Evolutionary conservation across 2,797 vertebrate species (phyloP), one percentile per base, ranked within the genome.

Genomic region (Champsocephalus gunnari): DNA sequence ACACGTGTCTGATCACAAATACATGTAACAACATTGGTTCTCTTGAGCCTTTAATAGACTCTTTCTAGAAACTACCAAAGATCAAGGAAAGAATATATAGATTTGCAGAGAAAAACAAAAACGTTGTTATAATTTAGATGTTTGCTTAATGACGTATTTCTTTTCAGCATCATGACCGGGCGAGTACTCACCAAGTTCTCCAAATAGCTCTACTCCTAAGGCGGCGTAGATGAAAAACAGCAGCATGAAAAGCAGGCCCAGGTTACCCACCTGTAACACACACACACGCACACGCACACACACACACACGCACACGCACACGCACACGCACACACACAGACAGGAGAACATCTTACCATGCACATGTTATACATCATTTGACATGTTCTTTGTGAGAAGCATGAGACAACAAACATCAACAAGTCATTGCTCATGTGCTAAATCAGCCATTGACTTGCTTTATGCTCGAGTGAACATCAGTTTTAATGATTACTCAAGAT

Each of bases 151-250:
- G n/a, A 67, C 16, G 3, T 24, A 43, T 13, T 51, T n/a, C 2
- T 21, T 47, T 55, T n/a, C 19, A 41, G 56, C 21, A 43, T 17
- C 0, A 1, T 2, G 17, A 51, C 4, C n/a, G 3, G 13, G 51
- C 32, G 17, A 54, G 19, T 53, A 92, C 96, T 96, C 92, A 99
- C 98, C 96, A 80, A 99, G 94, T 94, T 99, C 98, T 87, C 98
- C 98, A 69, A 99, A 99, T 71, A 99, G 97, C 91, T 99, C 98
- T 82, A 99, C 98, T 70, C 98, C 98, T 88, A 99, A 93, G 71
- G 98, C 98, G 17, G 98, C 98, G 0, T 99, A 99, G 95, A 99
- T 99, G 94, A 99, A 99, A 95, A 99, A 99, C 28, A 99, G 97
- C 75, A 99, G 95, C 98, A 99, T 99, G 94, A 99, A 99, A 87